Evolutionary conservation across 2,888 invertebrate genomes (phyloP).

Genomic region (Mycalesis mineus): DNA sequence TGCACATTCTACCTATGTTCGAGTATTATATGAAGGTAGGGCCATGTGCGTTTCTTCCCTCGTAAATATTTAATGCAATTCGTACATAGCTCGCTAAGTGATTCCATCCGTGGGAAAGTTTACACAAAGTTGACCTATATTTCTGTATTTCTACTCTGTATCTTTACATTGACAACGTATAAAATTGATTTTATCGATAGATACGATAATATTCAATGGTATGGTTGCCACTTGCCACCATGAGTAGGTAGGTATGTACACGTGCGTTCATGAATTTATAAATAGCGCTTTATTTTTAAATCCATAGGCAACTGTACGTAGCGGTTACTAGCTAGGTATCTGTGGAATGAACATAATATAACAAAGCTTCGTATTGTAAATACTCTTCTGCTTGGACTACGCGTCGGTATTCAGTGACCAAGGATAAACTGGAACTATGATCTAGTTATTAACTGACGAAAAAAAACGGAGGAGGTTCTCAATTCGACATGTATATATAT

Average conservation of each 20-base stretch:
- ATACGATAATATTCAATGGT: not conserved
- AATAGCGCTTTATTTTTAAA: constrained; percentile 13
- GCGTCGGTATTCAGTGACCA: not conserved
- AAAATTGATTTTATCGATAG: constrained; percentile 12
- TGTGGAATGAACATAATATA: not conserved
- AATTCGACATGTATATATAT: too few species aligned
- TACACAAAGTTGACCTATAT: constrained; percentile 4
- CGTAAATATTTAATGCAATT: constrained; percentile 27
- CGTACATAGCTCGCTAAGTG: not conserved
- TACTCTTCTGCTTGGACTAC: not conserved
- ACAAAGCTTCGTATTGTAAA: not conserved
- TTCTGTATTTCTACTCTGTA: constrained; percentile 1
- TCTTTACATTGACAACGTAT: not conserved
- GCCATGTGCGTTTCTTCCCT: constrained; percentile 24
- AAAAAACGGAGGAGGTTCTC: too few species aligned
- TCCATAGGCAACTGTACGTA: not conserved
- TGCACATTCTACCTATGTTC: not conserved
- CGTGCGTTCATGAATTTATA: constrained; percentile 10
- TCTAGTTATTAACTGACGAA: too few species aligned
- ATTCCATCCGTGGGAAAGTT: constrained; percentile 11
- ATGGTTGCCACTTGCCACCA: not conserved
- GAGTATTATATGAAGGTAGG: not conserved
- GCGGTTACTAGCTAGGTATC: not conserved
- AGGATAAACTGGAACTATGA: not conserved
- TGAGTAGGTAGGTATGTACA: not conserved